Evolutionary conservation across 2,888 invertebrate species (phyloP), one percentile per base, ranked within the genome.

Genomic region (Lucinisca nassula): DNA sequence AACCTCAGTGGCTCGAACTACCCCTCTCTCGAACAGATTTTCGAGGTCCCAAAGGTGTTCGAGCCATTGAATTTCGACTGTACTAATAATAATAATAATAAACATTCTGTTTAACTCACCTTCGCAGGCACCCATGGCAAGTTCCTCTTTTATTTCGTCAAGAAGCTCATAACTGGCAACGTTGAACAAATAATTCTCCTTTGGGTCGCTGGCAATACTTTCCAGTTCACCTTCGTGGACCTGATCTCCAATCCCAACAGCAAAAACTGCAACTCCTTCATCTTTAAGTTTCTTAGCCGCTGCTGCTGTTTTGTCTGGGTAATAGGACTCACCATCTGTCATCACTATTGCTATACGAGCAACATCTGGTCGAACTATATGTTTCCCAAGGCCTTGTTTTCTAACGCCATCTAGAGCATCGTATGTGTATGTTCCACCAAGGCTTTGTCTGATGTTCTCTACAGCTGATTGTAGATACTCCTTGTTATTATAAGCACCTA

Each of bases 141-240:
- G 74, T 1, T 70, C 67, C 0, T 87, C 82, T 67, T 88, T 89
- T 27, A 91, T 88, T 27, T 70, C 55, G n/a, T 89, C 37, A 51
- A 92, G 77, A 3, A 90, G 79, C 0, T 84, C 87, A 55, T 87
- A 92, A 32, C 77, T 85, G 0, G 82, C 89, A 8, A 92, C 90
- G 27, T 84, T 78, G 49, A 82, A 92, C 17, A 94, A 85, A 77
- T 92, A 91, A 12, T 92, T 82, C 8, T 91, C 85, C 0, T 80
- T 84, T 10, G 94, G 94, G 40, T 90, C 84, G 49, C 90, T 92
- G 27, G 92, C 93, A 27, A 94, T 94, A 6, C 87, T 90, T 51
- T 84, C 85, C 21, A 94, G 79, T 84, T 94, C 94, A 0, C 79
- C 55, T 30, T 21, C 70, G 55, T 91, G 81, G 0, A 87, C 88